These are phyloP conservation scores for Chionis minor DNA, from an alignment of 2,113 vertebrate species.

Conservation along the genomic window DNA sequence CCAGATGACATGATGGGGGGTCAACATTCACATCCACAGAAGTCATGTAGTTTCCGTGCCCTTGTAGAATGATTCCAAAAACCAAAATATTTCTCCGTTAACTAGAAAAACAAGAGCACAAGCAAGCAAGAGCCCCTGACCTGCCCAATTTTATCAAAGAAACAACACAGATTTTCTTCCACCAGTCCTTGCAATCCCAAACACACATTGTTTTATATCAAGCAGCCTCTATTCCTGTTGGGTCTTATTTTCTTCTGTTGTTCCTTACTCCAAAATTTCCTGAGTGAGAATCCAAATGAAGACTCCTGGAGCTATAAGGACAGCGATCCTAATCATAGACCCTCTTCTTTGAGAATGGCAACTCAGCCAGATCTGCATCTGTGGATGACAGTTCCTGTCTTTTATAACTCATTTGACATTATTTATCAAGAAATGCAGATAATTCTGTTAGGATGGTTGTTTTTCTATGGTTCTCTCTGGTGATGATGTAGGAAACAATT, in stretches of 20 bases:
- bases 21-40: not conserved
- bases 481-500: not conserved
- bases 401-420: not conserved
- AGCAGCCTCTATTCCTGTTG: not conserved
- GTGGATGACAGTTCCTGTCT: not conserved
- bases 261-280: not conserved
- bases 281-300: not conserved
- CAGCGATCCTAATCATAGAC: not conserved
- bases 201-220: not conserved
- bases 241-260: not conserved
- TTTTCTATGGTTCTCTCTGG: not conserved
- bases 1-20: not conserved
- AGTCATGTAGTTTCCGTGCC: fast-evolving
- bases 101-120: not conserved
- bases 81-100: not conserved
- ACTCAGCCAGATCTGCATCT: not conserved
- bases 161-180: not conserved
- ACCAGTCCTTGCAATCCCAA: not conserved
- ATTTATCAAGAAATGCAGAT: not conserved
- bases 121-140: not conserved
- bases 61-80: not conserved
- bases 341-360: not conserved
- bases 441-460: not conserved
- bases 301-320: not conserved
- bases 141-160: not conserved